These are phyloP conservation scores for Atherinosoma microstoma DNA, from an alignment of 2,797 vertebrate genomes.

Conservation along the genomic window DNA sequence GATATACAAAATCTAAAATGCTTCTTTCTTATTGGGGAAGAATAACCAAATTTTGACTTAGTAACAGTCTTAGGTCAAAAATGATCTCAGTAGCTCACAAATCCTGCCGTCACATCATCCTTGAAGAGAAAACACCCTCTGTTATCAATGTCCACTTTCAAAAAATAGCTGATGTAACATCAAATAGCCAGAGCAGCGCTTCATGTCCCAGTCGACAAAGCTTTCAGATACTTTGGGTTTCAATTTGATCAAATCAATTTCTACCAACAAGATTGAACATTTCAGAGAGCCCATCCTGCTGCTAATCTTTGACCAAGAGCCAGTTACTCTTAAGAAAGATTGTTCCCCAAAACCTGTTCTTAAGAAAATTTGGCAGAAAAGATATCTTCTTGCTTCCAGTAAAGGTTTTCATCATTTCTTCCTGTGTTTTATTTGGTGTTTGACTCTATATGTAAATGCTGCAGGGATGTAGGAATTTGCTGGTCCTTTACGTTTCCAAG, in stretches of 20 bases:
- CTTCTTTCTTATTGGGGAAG: neutral
- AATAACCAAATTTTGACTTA: neutral
- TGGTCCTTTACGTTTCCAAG: too few species aligned
- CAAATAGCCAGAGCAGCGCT: constrained; percentile 52
- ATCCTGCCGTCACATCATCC: neutral
- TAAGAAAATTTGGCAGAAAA: too few species aligned
- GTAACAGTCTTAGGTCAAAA: too few species aligned
- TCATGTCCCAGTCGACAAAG: constrained; percentile 56
- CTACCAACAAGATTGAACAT: constrained; percentile 63
- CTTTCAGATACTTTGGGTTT: constrained; percentile 69
- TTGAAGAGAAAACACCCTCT: constrained; percentile 51
- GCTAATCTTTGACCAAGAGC: too few species aligned
- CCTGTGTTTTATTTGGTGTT: too few species aligned
- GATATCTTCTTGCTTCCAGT: too few species aligned
- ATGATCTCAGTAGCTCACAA: neutral
- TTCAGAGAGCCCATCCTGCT: too few species aligned
- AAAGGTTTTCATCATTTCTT: too few species aligned
- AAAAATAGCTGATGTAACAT: constrained; percentile 61
- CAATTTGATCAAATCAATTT: constrained; percentile 73
- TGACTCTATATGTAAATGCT: too few species aligned
- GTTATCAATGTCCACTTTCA: constrained; percentile 53
- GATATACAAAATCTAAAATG: neutral
- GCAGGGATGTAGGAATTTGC: too few species aligned
- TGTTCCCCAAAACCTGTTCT: too few species aligned
- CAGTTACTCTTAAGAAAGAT: too few species aligned